Evolutionary conservation across 2,113 vertebrate genomes (phyloP).

Genomic region (Coptodon rendalli): DNA sequence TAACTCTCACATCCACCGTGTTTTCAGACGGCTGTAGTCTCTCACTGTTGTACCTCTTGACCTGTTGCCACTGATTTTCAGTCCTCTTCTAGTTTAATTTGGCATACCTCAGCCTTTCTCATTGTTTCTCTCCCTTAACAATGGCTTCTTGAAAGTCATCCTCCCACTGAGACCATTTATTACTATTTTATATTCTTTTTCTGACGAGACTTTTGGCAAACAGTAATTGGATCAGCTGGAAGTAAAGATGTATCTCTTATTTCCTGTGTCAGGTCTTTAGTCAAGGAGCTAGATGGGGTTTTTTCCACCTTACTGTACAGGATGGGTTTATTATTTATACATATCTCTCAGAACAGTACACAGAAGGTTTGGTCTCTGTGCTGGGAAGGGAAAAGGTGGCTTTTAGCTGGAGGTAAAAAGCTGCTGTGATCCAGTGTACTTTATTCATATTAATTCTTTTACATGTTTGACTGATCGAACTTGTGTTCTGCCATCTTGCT

Average conservation of each 20-base stretch:
- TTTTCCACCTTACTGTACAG: background rate
- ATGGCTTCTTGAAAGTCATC: background rate
- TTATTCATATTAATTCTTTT: background rate
- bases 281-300: background rate
- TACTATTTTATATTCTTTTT: background rate
- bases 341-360: background rate
- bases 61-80: background rate
- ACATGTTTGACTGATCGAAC: background rate
- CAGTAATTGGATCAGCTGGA: background rate
- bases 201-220: background rate
- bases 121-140: background rate
- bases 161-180: background rate
- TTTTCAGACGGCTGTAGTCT: background rate
- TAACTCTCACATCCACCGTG: background rate
- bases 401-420: background rate
- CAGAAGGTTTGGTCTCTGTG: background rate
- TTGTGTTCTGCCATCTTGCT: background rate
- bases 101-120: background rate
- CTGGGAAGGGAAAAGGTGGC: background rate
- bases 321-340: background rate
- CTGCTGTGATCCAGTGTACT: background rate
- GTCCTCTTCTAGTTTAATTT: background rate
- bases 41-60: background rate
- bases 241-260: background rate
- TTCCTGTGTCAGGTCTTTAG: background rate